Conservation (phyloP, 2,888 invertebrate genomes). For the Lamellibrachia satsuma region DNA sequence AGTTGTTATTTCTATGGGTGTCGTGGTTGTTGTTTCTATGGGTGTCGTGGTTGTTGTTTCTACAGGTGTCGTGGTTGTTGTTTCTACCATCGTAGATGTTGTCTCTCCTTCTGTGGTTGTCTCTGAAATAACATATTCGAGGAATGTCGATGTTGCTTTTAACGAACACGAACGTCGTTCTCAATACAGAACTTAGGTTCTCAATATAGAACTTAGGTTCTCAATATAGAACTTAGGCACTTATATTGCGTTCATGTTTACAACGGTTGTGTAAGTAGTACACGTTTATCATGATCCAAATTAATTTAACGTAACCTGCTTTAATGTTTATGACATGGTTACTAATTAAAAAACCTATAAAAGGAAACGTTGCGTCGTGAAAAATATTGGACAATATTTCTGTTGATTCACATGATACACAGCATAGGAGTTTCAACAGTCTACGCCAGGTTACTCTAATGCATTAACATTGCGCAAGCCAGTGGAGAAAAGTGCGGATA, state of each 20-base stretch:
- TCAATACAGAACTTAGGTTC: not conserved
- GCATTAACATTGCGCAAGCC: no score
- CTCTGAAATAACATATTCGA: not conserved
- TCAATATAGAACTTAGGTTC: not conserved
- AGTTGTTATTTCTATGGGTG: not conserved
- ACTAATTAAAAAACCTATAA: not conserved
- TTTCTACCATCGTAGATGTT: not conserved
- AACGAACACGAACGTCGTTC: not conserved
- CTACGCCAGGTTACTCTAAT: not conserved
- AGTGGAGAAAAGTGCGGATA: not conserved
- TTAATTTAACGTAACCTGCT: not conserved
- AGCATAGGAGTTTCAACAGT: not conserved
- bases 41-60: not conserved
- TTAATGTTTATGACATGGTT: not conserved
- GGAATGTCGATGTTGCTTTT: not conserved
- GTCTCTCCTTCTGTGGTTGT: not conserved
- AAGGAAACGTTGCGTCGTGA: not conserved
- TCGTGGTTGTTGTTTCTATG: not conserved
- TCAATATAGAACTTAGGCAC: not conserved
- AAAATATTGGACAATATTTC: not conserved
- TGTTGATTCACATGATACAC: not conserved
- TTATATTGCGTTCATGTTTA: not conserved
- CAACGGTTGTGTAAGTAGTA: no score
- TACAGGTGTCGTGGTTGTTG: not conserved
- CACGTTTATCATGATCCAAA: no score